Evolutionary conservation across 2,888 invertebrate genomes (phyloP).

Genomic region (Caenorhabditis wallacei): DNA sequence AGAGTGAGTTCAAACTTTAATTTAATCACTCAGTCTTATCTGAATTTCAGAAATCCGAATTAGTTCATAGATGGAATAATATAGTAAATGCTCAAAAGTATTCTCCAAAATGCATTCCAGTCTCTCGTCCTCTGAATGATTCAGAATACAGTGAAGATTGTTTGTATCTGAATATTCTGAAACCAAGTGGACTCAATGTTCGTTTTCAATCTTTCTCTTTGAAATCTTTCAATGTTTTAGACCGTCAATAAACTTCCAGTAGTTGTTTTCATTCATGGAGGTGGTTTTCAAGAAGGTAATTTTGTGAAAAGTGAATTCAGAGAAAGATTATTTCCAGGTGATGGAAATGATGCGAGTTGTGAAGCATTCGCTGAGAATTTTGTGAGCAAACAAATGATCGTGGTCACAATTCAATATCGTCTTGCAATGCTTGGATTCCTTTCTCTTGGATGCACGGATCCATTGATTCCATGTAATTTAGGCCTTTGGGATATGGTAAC

Average conservation of each 20-base stretch:
- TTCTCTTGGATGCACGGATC: slow-evolving; percentile 44
- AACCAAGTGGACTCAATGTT: slow-evolving; percentile 44
- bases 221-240: background rate
- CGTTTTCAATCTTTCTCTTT: background rate
- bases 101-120: slow-evolving; percentile 40
- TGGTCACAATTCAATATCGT: slow-evolving; percentile 59
- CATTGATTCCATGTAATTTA: slow-evolving; percentile 54
- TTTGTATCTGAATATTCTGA: slow-evolving; percentile 54
- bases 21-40: background rate
- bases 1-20: slow-evolving; percentile 18
- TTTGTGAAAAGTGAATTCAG: background rate
- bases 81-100: slow-evolving; percentile 20
- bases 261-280: slow-evolving; percentile 53
- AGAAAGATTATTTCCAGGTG: slow-evolving; percentile 23
- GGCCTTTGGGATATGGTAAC: slow-evolving; percentile 63
- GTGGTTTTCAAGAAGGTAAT: slow-evolving; percentile 48
- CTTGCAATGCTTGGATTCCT: slow-evolving; percentile 56
- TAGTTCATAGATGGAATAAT: slow-evolving; percentile 36
- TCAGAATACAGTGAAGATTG: slow-evolving; percentile 61
- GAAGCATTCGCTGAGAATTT: slow-evolving; percentile 57
- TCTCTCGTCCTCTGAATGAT: slow-evolving; percentile 25
- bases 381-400: slow-evolving; percentile 31
- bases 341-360: slow-evolving; percentile 34
- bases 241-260: slow-evolving; percentile 34
- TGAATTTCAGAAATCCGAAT: slow-evolving; percentile 41